Base-by-base conservation (phyloP, 2,797 vertebrate species). In the Megalops cyprinoides region DNA sequence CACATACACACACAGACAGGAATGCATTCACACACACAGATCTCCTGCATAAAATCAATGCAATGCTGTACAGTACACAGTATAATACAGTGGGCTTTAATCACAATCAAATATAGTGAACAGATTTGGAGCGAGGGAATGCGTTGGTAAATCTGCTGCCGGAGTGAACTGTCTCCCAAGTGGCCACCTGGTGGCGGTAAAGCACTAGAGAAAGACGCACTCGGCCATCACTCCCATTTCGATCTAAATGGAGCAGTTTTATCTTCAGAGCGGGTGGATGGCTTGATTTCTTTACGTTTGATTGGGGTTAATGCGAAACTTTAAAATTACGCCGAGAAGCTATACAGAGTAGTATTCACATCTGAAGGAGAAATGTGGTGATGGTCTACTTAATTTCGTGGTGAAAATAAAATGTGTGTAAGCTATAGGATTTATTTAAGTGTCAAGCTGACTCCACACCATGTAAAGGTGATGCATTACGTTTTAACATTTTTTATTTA, bases 161-260 rank as follows among this genome's bases (percentile, higher is more conserved):
- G 85, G 88, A 79, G 48, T 55, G 71, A 23, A 55, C 73, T 77
- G 77, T 93, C 87, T 89, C 67, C 74, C 58, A 0, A 49, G 83
- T 51, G 80, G 58, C 93, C 95, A 93, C 94, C 88, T 87, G 95
- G 93, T 94, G 95, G 93, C 94, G 93, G 89, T 93, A 94, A 92
- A 94, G 92, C 83, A 94, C 93, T 93, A 89, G 92, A 88, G 92
- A 94, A 91, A 83, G 81, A 2, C 25, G 37, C 51, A 53, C 78
- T 86, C 80, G 1, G 74, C 82, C 82, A 87, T 85, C 76, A 51
- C 71, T 85, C 77, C 79, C 79, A 80, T 74, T 55, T 44, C 53
- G 42, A 23, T 53, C 49, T 44, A 51, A 49, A 60, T 53, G 62
- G 6, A 69, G 69, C 12, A 69, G 49, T 80, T 80, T 74, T 55